Conservation (phyloP, 2,888 invertebrate species). For the Himalopsyche tibetana region DNA sequence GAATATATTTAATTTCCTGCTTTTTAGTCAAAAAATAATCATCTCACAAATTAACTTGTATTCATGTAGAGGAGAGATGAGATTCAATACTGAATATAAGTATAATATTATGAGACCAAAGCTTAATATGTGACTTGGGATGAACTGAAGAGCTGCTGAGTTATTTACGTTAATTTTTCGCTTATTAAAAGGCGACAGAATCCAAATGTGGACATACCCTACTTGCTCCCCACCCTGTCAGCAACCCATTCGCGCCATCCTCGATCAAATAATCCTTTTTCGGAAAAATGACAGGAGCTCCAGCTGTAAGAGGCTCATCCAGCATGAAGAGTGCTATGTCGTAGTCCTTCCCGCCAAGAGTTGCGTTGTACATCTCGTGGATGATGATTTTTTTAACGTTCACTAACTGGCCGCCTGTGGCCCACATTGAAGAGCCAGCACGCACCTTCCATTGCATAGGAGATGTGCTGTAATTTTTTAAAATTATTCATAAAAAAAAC, state of each 20-base stretch:
- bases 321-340: conserved; percentile 72
- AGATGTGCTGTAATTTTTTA: conserved; percentile 46
- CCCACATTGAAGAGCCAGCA: conserved; percentile 68
- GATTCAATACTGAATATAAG: too few relatives aligned
- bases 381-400: conserved; percentile 68
- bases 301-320: conserved; percentile 68
- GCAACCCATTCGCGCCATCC: conserved; percentile 71
- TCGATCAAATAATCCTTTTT: conserved; percentile 67
- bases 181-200: too few relatives aligned
- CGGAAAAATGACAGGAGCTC: conserved; percentile 69
- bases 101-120: too few relatives aligned
- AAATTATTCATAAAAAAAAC: background rate
- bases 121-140: too few relatives aligned
- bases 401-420: conserved; percentile 70
- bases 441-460: conserved; percentile 53
- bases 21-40: too few relatives aligned
- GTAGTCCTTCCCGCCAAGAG: conserved; percentile 68
- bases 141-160: too few relatives aligned
- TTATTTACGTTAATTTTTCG: too few relatives aligned
- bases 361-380: conserved; percentile 70
- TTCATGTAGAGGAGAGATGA: too few relatives aligned
- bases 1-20: too few relatives aligned
- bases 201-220: conserved; percentile 67
- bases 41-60: too few relatives aligned
- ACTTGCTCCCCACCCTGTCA: conserved; percentile 73